Percentiles rank a stretch among this genome's conserved stretches.
Conservation (phyloP, 2,888 invertebrate genomes). For the Eupithecia subfuscata region DNA sequence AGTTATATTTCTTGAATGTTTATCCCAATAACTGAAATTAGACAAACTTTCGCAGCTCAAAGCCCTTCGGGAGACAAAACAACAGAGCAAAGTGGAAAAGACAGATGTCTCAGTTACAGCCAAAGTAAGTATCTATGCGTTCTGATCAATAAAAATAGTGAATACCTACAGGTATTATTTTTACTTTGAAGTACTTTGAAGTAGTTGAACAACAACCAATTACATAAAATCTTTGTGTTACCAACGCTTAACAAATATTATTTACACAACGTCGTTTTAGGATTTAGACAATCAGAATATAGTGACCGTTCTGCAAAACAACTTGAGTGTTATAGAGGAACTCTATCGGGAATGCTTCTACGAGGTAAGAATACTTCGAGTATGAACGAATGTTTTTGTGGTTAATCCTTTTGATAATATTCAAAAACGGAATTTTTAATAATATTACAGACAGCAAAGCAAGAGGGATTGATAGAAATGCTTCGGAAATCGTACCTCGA, state of each 20-base stretch:
- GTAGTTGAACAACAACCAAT: too few species aligned
- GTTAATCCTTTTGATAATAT: not conserved
- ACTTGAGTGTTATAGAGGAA: conserved; percentile 70
- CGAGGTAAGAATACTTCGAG: conserved; percentile 62
- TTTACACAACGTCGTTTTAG: conserved; percentile 46
- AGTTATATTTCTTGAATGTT: not conserved
- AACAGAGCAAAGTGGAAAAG: conserved; percentile 49
- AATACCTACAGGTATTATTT: not conserved
- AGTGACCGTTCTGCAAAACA: conserved; percentile 64
- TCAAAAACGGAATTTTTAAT: not conserved
- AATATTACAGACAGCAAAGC: conserved; percentile 67
- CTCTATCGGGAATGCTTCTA: conserved; percentile 76
- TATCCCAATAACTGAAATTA: not conserved
- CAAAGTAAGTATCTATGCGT: conserved; percentile 51
- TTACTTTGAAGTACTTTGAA: not conserved
- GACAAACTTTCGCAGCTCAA: conserved; percentile 49
- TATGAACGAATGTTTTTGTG: not conserved
- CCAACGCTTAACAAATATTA: not conserved
- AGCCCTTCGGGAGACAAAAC: conserved; percentile 46
- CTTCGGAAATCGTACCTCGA: conserved; percentile 68
- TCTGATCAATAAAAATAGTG: not conserved
- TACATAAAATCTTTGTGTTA: not conserved
- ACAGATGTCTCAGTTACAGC: conserved; percentile 53
- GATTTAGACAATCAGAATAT: conserved; percentile 59
- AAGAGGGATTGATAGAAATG: conserved; percentile 70